These are phyloP conservation scores for Calliphora vomitoria DNA, from an alignment of 2,888 invertebrate genomes.

Conservation along the genomic window DNA sequence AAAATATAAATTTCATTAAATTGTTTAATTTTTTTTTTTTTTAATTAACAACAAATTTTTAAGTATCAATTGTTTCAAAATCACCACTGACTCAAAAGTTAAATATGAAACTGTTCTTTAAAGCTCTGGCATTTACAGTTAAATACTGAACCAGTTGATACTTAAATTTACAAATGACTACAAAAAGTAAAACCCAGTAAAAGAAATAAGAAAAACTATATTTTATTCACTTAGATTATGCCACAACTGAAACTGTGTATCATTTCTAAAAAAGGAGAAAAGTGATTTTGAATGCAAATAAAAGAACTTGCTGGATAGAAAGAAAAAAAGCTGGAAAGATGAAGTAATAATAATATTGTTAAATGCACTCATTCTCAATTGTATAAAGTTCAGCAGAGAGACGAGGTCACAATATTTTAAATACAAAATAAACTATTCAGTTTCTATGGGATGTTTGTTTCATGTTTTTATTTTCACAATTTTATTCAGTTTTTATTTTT, in stretches of 20 bases:
- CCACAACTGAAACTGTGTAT: conserved; percentile 11
- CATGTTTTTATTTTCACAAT: not conserved
- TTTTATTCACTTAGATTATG: conserved; percentile 26
- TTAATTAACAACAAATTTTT: too few relatives aligned
- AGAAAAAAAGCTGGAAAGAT: conserved; percentile 13
- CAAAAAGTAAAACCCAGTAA: not conserved
- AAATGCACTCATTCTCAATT: conserved; percentile 24
- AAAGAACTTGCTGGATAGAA: not conserved
- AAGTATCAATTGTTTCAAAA: too few relatives aligned
- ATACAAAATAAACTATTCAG: not conserved
- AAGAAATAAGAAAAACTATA: not conserved
- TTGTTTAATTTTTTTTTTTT: too few relatives aligned
- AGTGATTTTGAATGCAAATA: conserved; percentile 51
- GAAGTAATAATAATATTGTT: conserved; percentile 15
- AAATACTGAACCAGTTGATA: conserved; percentile 13
- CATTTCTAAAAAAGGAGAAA: not conserved
- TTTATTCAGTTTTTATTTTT: not conserved
- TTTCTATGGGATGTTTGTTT: conserved; percentile 9
- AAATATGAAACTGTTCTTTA: not conserved
- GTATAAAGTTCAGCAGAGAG: conserved; percentile 2
- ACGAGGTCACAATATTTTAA: not conserved
- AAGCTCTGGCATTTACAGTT: not conserved
- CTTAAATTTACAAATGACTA: not conserved
- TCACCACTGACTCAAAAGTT: too few relatives aligned
- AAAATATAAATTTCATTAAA: too few relatives aligned